Evolutionary conservation across 2,797 vertebrate species (phyloP).

Genomic region (Myiotriccus ornatus): DNA sequence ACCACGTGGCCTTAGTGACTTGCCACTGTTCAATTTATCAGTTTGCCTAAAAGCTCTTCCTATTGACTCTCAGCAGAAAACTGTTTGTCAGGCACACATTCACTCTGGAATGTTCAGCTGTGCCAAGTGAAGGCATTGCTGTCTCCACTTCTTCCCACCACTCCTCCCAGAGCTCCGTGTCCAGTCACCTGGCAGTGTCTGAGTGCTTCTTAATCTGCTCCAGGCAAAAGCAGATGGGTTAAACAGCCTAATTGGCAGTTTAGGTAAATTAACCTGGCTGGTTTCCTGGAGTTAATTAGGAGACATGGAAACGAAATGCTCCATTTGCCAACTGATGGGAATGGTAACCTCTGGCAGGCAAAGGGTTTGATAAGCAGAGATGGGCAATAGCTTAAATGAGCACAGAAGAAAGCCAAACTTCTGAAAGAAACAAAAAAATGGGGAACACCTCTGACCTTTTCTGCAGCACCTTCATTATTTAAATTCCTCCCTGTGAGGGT

Average conservation of each 20-base stretch:
- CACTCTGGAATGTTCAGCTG: background rate
- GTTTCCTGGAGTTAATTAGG: slow-evolving; percentile 67
- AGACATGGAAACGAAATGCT: slow-evolving; percentile 60
- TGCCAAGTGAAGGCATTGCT: background rate
- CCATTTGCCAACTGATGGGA: slow-evolving; percentile 56
- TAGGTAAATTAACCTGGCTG: slow-evolving; percentile 71
- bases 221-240: slow-evolving; percentile 68
- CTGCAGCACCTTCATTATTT: background rate
- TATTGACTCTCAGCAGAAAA: slow-evolving; percentile 11
- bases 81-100: slow-evolving; percentile 2
- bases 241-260: slow-evolving; percentile 59
- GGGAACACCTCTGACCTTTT: background rate
- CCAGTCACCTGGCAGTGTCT: slow-evolving; percentile 19
- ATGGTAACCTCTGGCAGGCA: slow-evolving; percentile 45
- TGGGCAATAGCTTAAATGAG: background rate
- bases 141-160: slow-evolving; percentile 9
- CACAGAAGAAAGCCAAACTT: background rate
- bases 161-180: slow-evolving; percentile 28
- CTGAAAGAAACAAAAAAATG: background rate
- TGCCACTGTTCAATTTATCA: background rate
- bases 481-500: background rate
- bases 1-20: background rate
- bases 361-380: slow-evolving; percentile 4
- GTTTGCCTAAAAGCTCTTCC: slow-evolving; percentile 38
- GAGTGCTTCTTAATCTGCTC: slow-evolving; percentile 24